Percentiles rank a stretch among this genome's conserved stretches.
phyloP scores from a whole-genome alignment of 2,113 vertebrate genomes.

The Ophthalmolycus amberensis region DNA sequence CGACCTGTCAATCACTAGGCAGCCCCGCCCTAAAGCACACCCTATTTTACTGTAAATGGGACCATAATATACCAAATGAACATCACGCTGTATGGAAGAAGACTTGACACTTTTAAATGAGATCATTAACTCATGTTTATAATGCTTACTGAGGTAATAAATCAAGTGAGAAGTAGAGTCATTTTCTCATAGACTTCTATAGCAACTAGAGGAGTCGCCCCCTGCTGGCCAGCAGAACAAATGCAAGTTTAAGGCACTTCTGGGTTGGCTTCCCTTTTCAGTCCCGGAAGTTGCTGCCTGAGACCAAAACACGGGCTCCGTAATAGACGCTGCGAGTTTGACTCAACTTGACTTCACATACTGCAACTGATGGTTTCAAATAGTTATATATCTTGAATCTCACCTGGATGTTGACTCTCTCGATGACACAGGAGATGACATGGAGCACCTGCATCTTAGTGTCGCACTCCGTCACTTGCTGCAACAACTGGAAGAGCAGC shows the following conservation, averaged over 20 bases:
- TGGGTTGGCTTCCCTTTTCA: too few species aligned
- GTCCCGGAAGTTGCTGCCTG: too few species aligned
- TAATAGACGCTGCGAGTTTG: slow-evolving; percentile 10
- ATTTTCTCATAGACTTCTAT: background rate
- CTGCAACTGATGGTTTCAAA: background rate
- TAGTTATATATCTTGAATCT: slow-evolving; percentile 23
- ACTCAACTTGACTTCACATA: background rate
- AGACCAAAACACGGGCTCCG: slow-evolving; percentile 11
- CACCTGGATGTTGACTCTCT: slow-evolving; percentile 96
- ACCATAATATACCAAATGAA: background rate
- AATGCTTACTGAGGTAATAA: background rate
- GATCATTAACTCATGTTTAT: background rate
- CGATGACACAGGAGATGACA: slow-evolving; percentile 96
- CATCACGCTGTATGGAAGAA: background rate
- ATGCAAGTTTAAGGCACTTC: too few species aligned
- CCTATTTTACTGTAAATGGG: too few species aligned
- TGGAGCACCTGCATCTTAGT: slow-evolving; percentile 99
- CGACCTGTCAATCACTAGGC: background rate
- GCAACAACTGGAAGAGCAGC: slow-evolving; percentile 94
- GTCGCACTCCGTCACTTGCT: slow-evolving; percentile 97
- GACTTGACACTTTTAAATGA: background rate
- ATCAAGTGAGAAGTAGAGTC: background rate
- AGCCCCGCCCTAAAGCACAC: too few species aligned
- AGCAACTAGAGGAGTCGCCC: background rate
- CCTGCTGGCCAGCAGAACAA: background rate